Evolutionary conservation across 1,140 invertebrate species (phyloP).

Genomic region (Aplysia californica): DNA sequence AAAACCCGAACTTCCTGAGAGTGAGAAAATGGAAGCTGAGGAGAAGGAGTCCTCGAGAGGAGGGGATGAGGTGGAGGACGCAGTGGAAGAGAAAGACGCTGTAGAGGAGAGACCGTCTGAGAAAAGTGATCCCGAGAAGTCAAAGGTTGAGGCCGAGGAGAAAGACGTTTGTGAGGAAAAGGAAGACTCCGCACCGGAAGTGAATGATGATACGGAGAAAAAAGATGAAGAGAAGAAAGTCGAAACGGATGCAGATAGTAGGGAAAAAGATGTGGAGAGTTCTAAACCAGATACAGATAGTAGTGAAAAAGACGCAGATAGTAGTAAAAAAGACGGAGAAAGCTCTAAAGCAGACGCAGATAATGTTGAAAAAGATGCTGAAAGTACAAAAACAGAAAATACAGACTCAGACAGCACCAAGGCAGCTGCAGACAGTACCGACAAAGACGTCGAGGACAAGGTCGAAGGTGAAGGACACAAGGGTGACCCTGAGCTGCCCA

Average conservation of each 20-base stretch:
- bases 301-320: not conserved
- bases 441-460: too few species aligned
- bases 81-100: too few species aligned
- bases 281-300: conserved; percentile 13
- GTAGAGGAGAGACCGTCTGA: too few species aligned
- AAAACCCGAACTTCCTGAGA: not conserved
- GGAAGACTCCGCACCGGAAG: conserved; percentile 13
- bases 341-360: conserved; percentile 17
- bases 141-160: too few species aligned
- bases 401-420: not conserved
- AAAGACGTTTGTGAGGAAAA: conserved; percentile 1
- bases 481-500: conserved; percentile 7
- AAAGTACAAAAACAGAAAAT: not conserved
- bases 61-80: too few species aligned
- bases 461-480: conserved; percentile 18
- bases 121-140: too few species aligned
- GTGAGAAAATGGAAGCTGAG: too few species aligned
- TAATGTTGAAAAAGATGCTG: not conserved
- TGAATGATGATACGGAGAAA: conserved; percentile 12
- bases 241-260: conserved; percentile 12
- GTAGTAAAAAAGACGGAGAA: not conserved
- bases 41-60: too few species aligned
- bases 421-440: too few species aligned
- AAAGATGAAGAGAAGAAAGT: conserved; percentile 5
- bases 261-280: conserved; percentile 18